Percentiles rank a stretch among this genome's conserved stretches.
Evolutionary conservation across 92 coral and sea anemone genomes (phyloP).

Genomic region (Siderastrea radians): DNA sequence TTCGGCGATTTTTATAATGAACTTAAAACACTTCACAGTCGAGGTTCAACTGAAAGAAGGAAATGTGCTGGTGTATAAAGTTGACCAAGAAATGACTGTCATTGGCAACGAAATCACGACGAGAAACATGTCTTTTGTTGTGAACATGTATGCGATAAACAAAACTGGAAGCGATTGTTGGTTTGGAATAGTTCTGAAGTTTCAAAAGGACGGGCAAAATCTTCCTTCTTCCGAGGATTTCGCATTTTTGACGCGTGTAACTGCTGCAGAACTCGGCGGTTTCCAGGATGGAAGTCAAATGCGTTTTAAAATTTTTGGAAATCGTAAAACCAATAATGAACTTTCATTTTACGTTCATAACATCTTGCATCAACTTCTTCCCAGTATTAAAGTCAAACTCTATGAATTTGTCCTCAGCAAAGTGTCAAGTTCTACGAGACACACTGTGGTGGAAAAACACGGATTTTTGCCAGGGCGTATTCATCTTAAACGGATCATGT

Average conservation of each 20-base stretch:
- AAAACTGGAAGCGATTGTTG: constrained; percentile 64
- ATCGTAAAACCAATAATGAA: constrained; percentile 27
- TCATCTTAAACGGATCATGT: constrained; percentile 53
- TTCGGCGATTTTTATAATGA: constrained; percentile 21
- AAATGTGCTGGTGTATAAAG: constrained; percentile 48
- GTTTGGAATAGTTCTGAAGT: constrained; percentile 55
- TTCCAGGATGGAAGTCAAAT: constrained; percentile 22
- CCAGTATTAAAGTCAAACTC: constrained; percentile 66
- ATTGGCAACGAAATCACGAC: constrained; percentile 31
- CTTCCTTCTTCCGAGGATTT: background rate
- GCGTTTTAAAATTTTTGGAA: constrained; percentile 44
- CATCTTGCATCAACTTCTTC: constrained; percentile 67
- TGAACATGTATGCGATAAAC: constrained; percentile 66
- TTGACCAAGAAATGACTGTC: constrained; percentile 60
- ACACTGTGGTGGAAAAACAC: constrained; percentile 29
- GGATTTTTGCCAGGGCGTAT: constrained; percentile 63
- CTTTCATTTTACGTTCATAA: constrained; percentile 63
- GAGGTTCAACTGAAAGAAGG: constrained; percentile 61
- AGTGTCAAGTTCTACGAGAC: constrained; percentile 47
- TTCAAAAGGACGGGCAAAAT: constrained; percentile 31
- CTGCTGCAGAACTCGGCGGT: constrained; percentile 1
- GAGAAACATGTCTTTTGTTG: constrained; percentile 38
- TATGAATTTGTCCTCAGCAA: constrained; percentile 74
- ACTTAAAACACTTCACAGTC: constrained; percentile 37
- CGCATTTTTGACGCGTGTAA: constrained; percentile 55